These are phyloP conservation scores for Gymnobelideus leadbeateri DNA, from an alignment of 2,113 vertebrate genomes.

Conservation along the genomic window DNA sequence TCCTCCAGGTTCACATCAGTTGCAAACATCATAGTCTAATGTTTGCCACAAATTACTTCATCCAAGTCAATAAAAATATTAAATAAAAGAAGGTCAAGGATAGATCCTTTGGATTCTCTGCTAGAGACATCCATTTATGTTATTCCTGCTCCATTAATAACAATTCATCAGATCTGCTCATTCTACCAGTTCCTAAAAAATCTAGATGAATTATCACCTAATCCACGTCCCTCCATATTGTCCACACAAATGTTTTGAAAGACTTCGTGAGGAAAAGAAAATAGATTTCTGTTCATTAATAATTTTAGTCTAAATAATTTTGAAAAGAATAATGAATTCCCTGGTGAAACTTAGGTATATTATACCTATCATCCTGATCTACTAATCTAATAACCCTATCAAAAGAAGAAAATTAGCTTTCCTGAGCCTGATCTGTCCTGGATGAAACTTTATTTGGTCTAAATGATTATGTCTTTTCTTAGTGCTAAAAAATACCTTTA, in stretches of 20 bases:
- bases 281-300: too few relatives aligned
- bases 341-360: neutral
- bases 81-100: neutral
- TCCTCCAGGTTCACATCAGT: neutral
- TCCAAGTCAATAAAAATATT: neutral
- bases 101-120: neutral
- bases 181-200: too few relatives aligned
- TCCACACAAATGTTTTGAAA: too few relatives aligned
- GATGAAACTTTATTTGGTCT: neutral
- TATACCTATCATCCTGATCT: neutral
- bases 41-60: neutral
- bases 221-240: too few relatives aligned
- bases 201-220: too few relatives aligned
- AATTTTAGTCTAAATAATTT: too few relatives aligned
- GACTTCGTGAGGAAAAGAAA: too few relatives aligned
- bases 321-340: neutral
- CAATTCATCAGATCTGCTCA: neutral
- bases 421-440: neutral
- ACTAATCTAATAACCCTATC: neutral
- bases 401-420: neutral
- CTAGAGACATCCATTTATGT: neutral
- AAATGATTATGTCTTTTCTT: too few relatives aligned
- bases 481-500: too few relatives aligned
- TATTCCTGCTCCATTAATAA: neutral
- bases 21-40: too few relatives aligned